Base-by-base conservation (phyloP, 2,888 invertebrate genomes). In the Rhingia campestris region DNA sequence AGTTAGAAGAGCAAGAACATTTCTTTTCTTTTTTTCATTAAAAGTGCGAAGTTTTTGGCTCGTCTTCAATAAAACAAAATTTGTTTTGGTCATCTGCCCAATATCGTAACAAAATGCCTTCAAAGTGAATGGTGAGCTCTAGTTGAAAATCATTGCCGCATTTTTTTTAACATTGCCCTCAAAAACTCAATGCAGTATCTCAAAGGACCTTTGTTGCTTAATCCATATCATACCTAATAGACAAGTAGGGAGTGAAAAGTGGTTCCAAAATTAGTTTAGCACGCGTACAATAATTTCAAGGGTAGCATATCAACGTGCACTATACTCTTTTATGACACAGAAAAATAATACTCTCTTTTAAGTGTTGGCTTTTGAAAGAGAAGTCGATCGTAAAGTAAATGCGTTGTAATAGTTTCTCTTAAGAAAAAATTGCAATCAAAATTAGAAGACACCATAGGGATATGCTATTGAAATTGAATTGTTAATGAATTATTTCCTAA, bases 281-380 rank as follows among this genome's bases (percentile, higher is more conserved):
- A 73, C 66, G 45, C 53, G 58, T 33, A 41, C 6, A 51, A 14
- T 59, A 32, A n/a, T 69, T 69, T 81, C 70, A 76, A 75, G 81
- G 81, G 39, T 61, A 39, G 37, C 45, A n/a, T n/a, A n/a, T n/a
- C n/a, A n/a, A n/a, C n/a, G n/a, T n/a, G n/a, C n/a, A 10, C 59
- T 81, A 70, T 72, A 70, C 59, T 43, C n/a, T 47, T 30, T 7
- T 67, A 6, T 7, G 14, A 53, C 22, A 22, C 1, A 22, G 1
- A 22, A 22, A 22, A 22, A 22, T n/a, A 22, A 22, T 22, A 22
- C 22, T 22, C 22, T 22, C 22, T 22, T 22, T 22, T 2, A 22
- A 2, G 22, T 22, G 22, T 22, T 22, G 22, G 22, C 22, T 22
- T 22, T 22, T 22, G 22, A 22, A 22, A 22, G 22, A 22, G 22